These are phyloP conservation scores for Latrodectus elegans DNA, from an alignment of 2,888 invertebrate genomes.

Conservation along the genomic window DNA sequence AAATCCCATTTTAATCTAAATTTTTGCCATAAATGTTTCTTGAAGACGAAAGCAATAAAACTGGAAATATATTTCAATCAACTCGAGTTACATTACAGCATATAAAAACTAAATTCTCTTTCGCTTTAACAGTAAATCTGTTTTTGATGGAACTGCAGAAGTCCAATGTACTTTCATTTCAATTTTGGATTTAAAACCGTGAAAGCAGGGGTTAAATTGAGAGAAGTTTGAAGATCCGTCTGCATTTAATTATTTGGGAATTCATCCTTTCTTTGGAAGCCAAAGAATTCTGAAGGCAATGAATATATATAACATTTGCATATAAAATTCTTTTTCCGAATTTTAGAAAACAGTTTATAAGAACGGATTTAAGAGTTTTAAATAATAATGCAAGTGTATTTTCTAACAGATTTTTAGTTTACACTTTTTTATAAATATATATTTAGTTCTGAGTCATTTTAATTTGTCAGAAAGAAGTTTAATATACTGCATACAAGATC, in stretches of 20 bases:
- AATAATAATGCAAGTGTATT: not conserved
- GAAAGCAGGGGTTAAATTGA: not conserved
- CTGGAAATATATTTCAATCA: not conserved
- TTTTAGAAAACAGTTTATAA: not conserved
- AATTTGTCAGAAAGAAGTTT: too few species aligned
- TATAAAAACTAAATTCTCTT: not conserved
- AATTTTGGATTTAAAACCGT: not conserved
- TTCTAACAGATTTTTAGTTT: not conserved
- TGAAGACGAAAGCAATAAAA: not conserved
- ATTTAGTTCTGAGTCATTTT: too few species aligned
- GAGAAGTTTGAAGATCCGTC: not conserved
- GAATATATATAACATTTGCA: constrained; percentile 1
- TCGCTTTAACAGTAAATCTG: not conserved
- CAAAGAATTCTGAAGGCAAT: not conserved
- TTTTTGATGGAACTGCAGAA: not conserved
- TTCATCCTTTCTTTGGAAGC: not conserved
- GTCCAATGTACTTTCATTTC: not conserved
- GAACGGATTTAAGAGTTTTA: not conserved
- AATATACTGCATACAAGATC: too few species aligned
- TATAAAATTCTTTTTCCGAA: not conserved
- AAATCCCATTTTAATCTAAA: not conserved
- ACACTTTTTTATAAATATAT: not conserved
- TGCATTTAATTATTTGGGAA: not conserved
- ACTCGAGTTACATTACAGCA: not conserved
- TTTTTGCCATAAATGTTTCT: not conserved